Base-by-base conservation (phyloP, 2,113 vertebrate genomes). In the Gobius niger region DNA sequence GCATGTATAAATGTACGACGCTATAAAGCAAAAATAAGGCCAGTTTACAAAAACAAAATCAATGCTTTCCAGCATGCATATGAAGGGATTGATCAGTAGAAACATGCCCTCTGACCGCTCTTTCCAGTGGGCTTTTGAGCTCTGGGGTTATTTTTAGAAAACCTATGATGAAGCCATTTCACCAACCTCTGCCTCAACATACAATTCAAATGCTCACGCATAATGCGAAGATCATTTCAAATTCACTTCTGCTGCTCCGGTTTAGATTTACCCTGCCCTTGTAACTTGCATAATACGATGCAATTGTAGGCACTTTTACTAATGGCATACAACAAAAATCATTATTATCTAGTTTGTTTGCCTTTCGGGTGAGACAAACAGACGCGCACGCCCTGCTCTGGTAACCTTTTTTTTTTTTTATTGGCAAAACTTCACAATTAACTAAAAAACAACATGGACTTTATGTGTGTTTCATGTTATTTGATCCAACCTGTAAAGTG, bases 401-500 rank as follows among this genome's bases (percentile, higher is more conserved):
- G 5, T 49, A 49, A 14, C 16, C 18, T 52, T 19, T 52, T 6
- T 52, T 52, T n/a, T 4, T 34, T 34, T 34, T 34, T 4, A 52
- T 52, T 1, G 52, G 19, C 18, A 54, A 54, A 91, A 56, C 73
- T 76, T 88, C 67, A 79, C 73, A 61, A 81, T 90, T 87, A 91
- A 92, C 87, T 91, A 92, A 85, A 54, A 84, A 88, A 94, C 91
- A 92, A 90, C 88, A 92, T 90, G 83, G 89, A 84, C 85, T 93
- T 94, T 92, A 92, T 93, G 93, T 94, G 94, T 90, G 84, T 93
- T 90, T 85, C 75, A 11, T 91, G 93, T 93, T 96, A 94, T 88
- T 94, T 92, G 94, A 95, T 94, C 94, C 92, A 91, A 94, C 92
- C 95, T 94, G 90, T 95, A 95, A 96, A 97, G 93, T 94, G 89